Evolutionary conservation across 2,797 vertebrate species (phyloP).

Genomic region (Poeciliopsis infans): DNA sequence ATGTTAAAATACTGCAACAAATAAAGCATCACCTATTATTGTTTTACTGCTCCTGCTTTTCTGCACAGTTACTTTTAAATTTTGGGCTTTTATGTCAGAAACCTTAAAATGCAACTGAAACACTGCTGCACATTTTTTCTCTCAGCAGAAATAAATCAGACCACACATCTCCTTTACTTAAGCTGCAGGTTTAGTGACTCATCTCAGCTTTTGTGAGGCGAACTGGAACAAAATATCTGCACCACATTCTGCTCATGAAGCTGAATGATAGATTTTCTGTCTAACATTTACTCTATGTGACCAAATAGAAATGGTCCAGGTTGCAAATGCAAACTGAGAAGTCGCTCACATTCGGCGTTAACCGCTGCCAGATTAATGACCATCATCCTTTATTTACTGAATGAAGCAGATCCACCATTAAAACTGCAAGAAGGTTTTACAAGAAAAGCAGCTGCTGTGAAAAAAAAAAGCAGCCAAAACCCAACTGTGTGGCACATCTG

Average conservation of each 20-base stretch:
- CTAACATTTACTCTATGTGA: not conserved
- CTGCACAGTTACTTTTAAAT: not conserved
- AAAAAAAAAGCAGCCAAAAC: conserved; percentile 36
- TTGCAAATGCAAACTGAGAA: not conserved
- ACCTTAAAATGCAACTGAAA: not conserved
- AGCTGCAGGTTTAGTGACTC: conserved; percentile 21
- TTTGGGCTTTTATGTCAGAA: not conserved
- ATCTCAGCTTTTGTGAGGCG: conserved; percentile 1
- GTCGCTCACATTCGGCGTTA: conserved; percentile 37
- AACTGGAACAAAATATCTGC: conserved; percentile 14
- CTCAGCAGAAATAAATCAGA: conserved; percentile 10
- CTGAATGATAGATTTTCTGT: not conserved
- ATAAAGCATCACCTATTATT: not conserved
- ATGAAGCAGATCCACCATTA: conserved; percentile 27
- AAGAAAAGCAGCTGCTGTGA: conserved; percentile 56
- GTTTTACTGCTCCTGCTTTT: not conserved
- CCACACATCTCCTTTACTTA: conserved; percentile 1
- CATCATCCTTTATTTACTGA: conserved; percentile 40
- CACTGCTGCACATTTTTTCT: not conserved
- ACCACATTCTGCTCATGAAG: conserved; percentile 11
- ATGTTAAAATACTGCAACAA: not conserved
- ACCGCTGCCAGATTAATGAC: conserved; percentile 49
- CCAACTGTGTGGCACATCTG: conserved; percentile 38
- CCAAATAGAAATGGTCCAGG: conserved; percentile 23
- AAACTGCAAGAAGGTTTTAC: conserved; percentile 63